phyloP scores from a whole-genome alignment of 1,140 invertebrate species.

The Drosophila takahashii region DNA sequence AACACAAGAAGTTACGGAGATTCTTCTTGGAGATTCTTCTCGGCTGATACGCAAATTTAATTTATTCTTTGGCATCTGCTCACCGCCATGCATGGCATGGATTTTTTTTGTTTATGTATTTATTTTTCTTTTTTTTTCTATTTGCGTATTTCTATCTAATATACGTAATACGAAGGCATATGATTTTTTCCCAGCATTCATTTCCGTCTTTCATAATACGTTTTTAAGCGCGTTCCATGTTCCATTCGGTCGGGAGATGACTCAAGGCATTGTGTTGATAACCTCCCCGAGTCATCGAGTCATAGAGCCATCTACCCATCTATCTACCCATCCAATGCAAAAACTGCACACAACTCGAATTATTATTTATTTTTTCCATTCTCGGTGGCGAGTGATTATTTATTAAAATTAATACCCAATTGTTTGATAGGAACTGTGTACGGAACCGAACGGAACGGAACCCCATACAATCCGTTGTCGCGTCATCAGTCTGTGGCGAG shows the following conservation, averaged over 20 bases:
- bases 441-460: conserved; percentile 15
- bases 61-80: conserved; percentile 76
- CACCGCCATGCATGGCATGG: conserved; percentile 60
- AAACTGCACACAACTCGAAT: conserved; percentile 48
- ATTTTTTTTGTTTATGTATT: neutral
- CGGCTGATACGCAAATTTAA: conserved; percentile 68
- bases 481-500: conserved; percentile 59
- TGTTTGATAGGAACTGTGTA: conserved; percentile 63
- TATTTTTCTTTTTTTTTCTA: conserved; percentile 33
- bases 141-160: conserved; percentile 77
- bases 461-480: conserved; percentile 47
- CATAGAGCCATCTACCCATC: conserved; percentile 33
- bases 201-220: conserved; percentile 82
- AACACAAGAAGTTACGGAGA: conserved; percentile 59
- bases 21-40: conserved; percentile 36
- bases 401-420: conserved; percentile 82
- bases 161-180: conserved; percentile 36
- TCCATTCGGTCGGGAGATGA: conserved; percentile 62
- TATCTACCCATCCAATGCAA: conserved; percentile 55
- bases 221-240: conserved; percentile 76
- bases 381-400: conserved; percentile 67
- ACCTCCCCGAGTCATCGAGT: conserved; percentile 55
- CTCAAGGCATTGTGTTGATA: conserved; percentile 75
- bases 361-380: conserved; percentile 72
- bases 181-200: conserved; percentile 73